Evolutionary conservation across 2,888 invertebrate species (phyloP), one percentile per base, ranked within the genome.

Genomic region (Branchipolynoe longqiensis): DNA sequence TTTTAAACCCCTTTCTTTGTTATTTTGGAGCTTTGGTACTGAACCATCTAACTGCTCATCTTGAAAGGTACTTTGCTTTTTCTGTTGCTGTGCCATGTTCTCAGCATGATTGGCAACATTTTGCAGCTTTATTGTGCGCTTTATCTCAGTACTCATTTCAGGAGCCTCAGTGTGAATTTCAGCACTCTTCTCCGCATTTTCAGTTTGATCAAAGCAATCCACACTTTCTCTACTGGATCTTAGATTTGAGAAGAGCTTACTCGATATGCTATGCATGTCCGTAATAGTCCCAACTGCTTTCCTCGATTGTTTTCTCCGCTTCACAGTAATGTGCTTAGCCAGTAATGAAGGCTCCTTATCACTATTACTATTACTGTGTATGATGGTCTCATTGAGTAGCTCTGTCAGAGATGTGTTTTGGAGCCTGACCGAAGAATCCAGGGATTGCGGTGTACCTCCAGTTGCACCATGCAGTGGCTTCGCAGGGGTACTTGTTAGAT

Each of bases 191-290:
- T 25, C 28, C 6, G 62, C n/a, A 8, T 22, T 25, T 62, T 6
- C 6, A 62, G 6, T n/a, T n/a, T 62, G 62, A 6, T 62, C 48
- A 25, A n/a, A 40, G 18, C 38, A 14, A 12, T 69, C 36, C 1
- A 25, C 25, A 14, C 18, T 18, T 40, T 12, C 18, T 3, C 48
- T 48, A 6, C 78, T 48, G 14, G 78, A 14, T 12, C 69, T 69
- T 28, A 78, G 41, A 18, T 48, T 78, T 41, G 78, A 78, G 78
- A 78, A 78, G 48, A 78, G 78, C 33, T 78, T 78, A 41, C 78
- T 78, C 18, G 78, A n/a, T 14, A 54, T 33, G 31, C 48, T 31
- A 41, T 48, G 41, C 48, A 28, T 78, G 28, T 6, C 48, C n/a
- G 78, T 31, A n/a, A n/a, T n/a, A 12, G 48, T 31, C 6, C 1